phyloP scores from a whole-genome alignment of 2,797 vertebrate species.

The Acanthurus lineatus region DNA sequence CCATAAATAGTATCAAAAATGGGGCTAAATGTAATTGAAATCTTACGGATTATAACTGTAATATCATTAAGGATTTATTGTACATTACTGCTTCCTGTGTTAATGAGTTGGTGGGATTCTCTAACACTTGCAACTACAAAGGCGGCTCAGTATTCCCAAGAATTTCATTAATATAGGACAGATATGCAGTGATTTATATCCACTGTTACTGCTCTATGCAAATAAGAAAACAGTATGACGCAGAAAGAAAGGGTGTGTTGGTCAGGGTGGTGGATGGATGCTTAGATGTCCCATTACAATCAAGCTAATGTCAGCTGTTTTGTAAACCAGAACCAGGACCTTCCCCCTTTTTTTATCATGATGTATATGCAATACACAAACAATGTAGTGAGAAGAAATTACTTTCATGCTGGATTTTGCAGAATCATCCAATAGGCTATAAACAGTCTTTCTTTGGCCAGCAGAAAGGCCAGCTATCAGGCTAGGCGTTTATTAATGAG shows the following conservation, averaged over 20 bases:
- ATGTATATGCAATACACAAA: no score
- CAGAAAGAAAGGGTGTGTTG: not conserved
- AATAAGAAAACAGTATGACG: not conserved
- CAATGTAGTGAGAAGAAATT: not conserved
- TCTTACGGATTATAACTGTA: not conserved
- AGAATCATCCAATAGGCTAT: not conserved
- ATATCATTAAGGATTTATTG: not conserved
- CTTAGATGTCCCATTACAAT: not conserved
- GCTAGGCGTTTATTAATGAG: constrained; percentile 20
- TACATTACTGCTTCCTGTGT: not conserved
- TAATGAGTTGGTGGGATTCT: not conserved
- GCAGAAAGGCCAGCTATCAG: not conserved
- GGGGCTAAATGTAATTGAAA: constrained; percentile 14
- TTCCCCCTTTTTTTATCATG: no score
- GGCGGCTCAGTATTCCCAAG: not conserved
- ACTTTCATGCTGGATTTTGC: not conserved
- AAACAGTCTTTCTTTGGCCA: not conserved
- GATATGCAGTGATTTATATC: not conserved
- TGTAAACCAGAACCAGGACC: not conserved
- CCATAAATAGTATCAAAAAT: not conserved
- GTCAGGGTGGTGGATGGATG: not conserved
- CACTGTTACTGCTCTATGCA: not conserved
- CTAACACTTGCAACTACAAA: not conserved
- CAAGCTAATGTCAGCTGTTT: not conserved
- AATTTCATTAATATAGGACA: not conserved